phyloP scores from a whole-genome alignment of 2,888 invertebrate genomes.

The Folsomia manolachei region DNA sequence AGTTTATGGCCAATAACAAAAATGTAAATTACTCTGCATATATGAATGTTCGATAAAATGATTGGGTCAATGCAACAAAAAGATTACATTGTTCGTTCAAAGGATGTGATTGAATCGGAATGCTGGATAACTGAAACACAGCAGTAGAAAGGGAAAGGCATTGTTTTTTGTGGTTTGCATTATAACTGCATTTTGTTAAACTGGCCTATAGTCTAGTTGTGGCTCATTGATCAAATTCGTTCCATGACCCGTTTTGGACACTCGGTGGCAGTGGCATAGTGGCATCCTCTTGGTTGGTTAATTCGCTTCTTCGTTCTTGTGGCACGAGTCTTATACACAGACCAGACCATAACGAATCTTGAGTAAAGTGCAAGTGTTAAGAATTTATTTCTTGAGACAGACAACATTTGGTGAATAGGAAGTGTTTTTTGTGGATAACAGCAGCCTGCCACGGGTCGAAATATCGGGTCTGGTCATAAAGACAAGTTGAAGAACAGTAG shows the following conservation, averaged over 20 bases:
- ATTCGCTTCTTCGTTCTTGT: too few relatives aligned
- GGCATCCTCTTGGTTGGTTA: too few relatives aligned
- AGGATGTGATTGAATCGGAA: too few relatives aligned
- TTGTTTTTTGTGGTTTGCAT: neutral
- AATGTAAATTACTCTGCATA: too few relatives aligned
- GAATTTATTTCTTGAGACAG: conserved; percentile 7
- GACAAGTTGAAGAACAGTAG: neutral
- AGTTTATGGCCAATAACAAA: too few relatives aligned
- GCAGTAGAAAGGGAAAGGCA: neutral
- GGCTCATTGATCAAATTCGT: neutral
- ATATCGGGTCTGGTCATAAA: neutral
- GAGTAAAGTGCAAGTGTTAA: neutral
- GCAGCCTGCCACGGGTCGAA: neutral
- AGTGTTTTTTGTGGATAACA: conserved; percentile 3
- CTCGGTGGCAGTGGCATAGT: conserved; percentile 31
- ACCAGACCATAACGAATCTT: conserved; percentile 1
- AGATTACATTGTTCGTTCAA: too few relatives aligned
- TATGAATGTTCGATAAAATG: too few relatives aligned
- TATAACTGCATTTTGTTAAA: too few relatives aligned
- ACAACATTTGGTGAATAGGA: conserved; percentile 46
- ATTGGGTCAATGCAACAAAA: too few relatives aligned
- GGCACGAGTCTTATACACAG: conserved; percentile 38
- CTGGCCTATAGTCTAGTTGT: too few relatives aligned
- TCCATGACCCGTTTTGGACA: neutral
- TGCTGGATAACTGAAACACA: too few relatives aligned